Evolutionary conservation across 2,113 vertebrate species (phyloP).

Genomic region (Thermophis baileyi): DNA sequence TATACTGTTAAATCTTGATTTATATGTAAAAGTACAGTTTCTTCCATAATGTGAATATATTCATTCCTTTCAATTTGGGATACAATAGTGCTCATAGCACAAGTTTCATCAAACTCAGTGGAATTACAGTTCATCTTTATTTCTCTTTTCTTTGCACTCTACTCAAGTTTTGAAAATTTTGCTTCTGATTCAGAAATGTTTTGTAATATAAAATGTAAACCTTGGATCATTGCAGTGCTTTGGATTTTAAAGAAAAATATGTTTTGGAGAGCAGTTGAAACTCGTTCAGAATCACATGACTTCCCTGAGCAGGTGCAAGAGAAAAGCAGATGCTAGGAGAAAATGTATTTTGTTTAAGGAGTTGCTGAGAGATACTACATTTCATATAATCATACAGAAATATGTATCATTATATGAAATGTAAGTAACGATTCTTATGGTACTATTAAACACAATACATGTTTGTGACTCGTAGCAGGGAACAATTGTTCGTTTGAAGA

Average conservation of each 20-base stretch:
- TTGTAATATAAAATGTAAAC: neutral
- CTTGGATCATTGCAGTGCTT: neutral
- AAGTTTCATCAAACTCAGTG: neutral
- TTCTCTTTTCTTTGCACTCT: neutral
- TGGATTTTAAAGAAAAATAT: neutral
- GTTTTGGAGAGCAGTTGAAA: neutral
- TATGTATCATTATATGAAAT: neutral
- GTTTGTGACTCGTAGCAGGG: neutral
- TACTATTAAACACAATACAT: neutral
- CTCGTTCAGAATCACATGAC: neutral
- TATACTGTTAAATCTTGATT: neutral
- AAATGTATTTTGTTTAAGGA: neutral
- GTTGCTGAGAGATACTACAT: neutral
- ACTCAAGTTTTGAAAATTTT: neutral
- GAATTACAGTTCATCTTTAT: neutral
- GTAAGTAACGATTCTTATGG: neutral
- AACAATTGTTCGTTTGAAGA: neutral
- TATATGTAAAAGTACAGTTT: neutral
- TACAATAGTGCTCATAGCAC: neutral
- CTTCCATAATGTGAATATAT: neutral
- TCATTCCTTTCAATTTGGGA: neutral
- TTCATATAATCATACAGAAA: neutral
- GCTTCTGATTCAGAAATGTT: neutral
- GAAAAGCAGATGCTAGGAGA: neutral
- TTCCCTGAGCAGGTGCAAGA: neutral